Evolutionary conservation across 2,113 vertebrate species (phyloP), one percentile per base, ranked within the genome.

Genomic region (Tachuris rubrigastra): DNA sequence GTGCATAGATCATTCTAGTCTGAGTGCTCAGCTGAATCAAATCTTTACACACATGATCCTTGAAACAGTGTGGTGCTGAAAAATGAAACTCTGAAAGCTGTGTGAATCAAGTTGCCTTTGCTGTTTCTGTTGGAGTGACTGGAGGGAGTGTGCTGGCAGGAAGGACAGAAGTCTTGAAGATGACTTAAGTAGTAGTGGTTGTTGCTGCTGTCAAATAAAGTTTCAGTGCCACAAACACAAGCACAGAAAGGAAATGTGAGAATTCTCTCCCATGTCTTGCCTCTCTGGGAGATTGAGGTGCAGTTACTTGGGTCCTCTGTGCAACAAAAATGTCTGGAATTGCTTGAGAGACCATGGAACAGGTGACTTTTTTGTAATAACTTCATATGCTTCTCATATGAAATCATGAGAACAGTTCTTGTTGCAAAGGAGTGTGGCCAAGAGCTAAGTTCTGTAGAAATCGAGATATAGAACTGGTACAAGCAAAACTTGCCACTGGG

Each of bases 111-210:
- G 15, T 35, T 82, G 47, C 35, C 39, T 77, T 62, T 62, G 9
- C 5, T 55, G 5, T 71, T 0, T 62, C 52, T 86, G 42, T 60
- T 0, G 2, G 24, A n/a, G 31, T n/a, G 52, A 31, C 2, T 12
- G 9, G 27, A 24, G 24, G 20, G 35, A 41, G 39, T 16, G 12
- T 46, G 10, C 65, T n/a, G n/a, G n/a, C n/a, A n/a, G n/a, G n/a
- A n/a, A n/a, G n/a, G n/a, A n/a, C n/a, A n/a, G n/a, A n/a, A 41
- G 33, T 69, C 18, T 25, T 55, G 73, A 47, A 44, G 47, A 17
- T 67, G 28, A 50, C 49, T 80, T 69, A 30, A 65, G 27, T 12
- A 35, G 18, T 30, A 42, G 41, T 52, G 49, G 35, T 67, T 41
- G 59, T 80, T 80, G 27, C 50, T 71, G 69, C 68, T 86, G 56